Evolutionary conservation across 2,888 invertebrate genomes (phyloP), one percentile per base, ranked within the genome.

Genomic region (Euzetes globulus): DNA sequence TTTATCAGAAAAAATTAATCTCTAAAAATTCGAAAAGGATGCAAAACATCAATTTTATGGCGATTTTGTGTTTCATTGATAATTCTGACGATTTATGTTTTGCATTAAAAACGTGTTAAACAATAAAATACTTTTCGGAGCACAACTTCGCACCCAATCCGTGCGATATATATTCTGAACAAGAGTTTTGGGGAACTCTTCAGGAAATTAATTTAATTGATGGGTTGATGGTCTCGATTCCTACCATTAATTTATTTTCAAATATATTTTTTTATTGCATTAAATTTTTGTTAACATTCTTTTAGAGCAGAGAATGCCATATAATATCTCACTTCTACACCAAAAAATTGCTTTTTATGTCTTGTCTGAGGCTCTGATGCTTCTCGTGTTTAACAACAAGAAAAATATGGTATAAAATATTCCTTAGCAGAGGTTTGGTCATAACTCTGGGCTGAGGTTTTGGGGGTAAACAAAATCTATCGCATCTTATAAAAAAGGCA

Each of bases 301-400:
- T 15, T 27, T 27, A 17, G 13, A 25, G 19, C 50, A n/a, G 1
- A 50, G 19, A 50, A n/a, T 55, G n/a, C 11, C 22, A 15, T 58
- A 27, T 27, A 58, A 58, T 58, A 25, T 58, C 58, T 27, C 58
- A 58, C 58, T 58, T 58, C 58, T 58, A 17, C 29, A 27, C 19
- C 11, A 17, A 29, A 58, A 58, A 4, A 3, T 58, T 13, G 1
- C 13, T 29, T 41, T 41, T 1, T 13, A 11, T 41, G 41, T 58
- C 27, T 47, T 50, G 15, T 58, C 13, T 15, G 3, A 50, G 3
- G 9, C 17, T 27, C 2, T 13, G 41, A 4, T 41, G 58, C 58
- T 58, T 58, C 58, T 58, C 58, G 58, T 58, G 58, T 58, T 58
- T 27, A 58, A 29, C 58, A 58, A 58, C 5, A 50, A 19, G n/a